Evolutionary conservation across 53 echinoderm and acorn worm species (phyloP).

Genomic region (Antedon mediterranea): DNA sequence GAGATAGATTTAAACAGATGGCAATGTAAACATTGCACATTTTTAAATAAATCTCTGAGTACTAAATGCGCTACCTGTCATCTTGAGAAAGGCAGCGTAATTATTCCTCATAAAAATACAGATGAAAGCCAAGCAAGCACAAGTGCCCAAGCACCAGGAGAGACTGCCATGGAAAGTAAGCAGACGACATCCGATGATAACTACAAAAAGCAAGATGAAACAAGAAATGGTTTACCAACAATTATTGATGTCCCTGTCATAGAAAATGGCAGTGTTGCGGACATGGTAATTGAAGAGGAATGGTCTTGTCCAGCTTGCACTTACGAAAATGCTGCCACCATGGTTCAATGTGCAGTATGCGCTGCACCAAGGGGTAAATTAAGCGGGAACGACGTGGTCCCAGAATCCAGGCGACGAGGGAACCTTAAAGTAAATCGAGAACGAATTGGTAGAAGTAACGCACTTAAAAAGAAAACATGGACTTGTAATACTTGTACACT

Average conservation of each 20-base stretch:
- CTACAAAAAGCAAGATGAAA: not conserved
- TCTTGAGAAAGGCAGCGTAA: not conserved
- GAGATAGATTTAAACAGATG: not conserved
- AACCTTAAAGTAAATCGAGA: not conserved
- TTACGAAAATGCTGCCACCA: not conserved
- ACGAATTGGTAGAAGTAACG: not conserved
- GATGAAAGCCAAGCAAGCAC: not conserved
- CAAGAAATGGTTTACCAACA: not conserved
- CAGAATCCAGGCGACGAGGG: not conserved
- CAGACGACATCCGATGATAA: not conserved
- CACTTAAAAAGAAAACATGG: not conserved
- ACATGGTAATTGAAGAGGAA: not conserved
- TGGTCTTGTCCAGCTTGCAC: conserved; percentile 1
- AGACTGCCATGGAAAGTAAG: not conserved
- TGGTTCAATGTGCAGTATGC: not conserved
- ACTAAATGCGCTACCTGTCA: not conserved
- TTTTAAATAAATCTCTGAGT: not conserved
- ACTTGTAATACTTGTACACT: conserved; percentile 43
- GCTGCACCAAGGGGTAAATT: not conserved
- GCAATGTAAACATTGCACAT: not conserved
- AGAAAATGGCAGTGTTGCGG: not conserved
- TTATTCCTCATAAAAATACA: not conserved
- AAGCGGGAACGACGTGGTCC: not conserved
- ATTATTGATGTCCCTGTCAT: not conserved
- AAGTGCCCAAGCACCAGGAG: not conserved